phyloP scores from a whole-genome alignment of 2,113 vertebrate genomes.

The Onychostoma macrolepis region DNA sequence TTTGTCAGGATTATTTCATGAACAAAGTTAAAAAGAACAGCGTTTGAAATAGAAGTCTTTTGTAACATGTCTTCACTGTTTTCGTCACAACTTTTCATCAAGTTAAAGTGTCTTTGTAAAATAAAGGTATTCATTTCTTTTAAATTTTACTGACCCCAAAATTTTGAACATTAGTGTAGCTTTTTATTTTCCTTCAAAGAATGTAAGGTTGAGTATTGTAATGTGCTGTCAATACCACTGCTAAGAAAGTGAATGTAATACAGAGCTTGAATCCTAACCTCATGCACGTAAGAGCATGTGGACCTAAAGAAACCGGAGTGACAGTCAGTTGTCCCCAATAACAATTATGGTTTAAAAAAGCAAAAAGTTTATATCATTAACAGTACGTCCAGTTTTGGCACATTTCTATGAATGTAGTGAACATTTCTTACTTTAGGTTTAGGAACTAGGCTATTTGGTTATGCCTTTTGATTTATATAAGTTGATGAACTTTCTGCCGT shows the following conservation, averaged over 20 bases:
- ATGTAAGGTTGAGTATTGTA: slow-evolving; percentile 62
- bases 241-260: slow-evolving; percentile 66
- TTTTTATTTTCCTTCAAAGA: slow-evolving; percentile 45
- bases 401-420: slow-evolving; percentile 21
- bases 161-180: not conserved
- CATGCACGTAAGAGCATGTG: not conserved
- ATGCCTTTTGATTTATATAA: not conserved
- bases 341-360: not conserved
- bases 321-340: not conserved
- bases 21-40: not conserved
- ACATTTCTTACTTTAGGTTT: not conserved
- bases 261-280: not conserved
- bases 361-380: not conserved
- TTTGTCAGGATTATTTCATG: not conserved
- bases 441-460: not conserved
- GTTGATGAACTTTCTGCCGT: not conserved
- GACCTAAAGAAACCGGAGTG: not conserved
- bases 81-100: not conserved
- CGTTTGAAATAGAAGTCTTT: not conserved
- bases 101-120: not conserved
- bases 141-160: not conserved
- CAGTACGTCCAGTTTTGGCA: not conserved
- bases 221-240: slow-evolving; percentile 43
- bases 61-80: not conserved
- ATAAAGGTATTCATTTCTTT: not conserved